Evolutionary conservation across 2,797 vertebrate species (phyloP).

Genomic region (Argentina silus): DNA sequence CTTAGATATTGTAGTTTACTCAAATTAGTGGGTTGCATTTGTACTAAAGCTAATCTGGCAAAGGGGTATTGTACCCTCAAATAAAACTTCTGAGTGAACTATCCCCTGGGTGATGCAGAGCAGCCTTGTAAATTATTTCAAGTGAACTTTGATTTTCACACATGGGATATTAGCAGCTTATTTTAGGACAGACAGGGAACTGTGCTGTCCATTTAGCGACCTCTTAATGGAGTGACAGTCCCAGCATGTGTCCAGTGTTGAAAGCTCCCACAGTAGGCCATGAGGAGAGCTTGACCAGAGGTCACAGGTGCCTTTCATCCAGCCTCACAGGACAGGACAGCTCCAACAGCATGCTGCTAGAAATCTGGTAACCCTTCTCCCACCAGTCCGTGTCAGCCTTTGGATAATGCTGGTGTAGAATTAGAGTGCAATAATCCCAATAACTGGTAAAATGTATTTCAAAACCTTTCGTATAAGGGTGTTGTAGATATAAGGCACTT

Average conservation of each 20-base stretch:
- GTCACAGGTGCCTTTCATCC: constrained; percentile 85
- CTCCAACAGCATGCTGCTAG: neutral
- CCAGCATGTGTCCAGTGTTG: constrained; percentile 76
- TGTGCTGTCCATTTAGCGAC: constrained; percentile 65
- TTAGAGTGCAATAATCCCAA: neutral
- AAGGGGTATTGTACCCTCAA: neutral
- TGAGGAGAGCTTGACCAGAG: constrained; percentile 65
- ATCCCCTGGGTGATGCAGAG: constrained; percentile 19
- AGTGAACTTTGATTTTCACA: constrained; percentile 19
- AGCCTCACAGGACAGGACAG: constrained; percentile 54
- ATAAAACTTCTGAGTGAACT: neutral
- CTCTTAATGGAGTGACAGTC: constrained; percentile 73
- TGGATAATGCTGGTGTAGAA: neutral
- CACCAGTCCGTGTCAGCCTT: neutral
- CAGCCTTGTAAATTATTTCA: constrained; percentile 13
- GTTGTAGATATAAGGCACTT: no score
- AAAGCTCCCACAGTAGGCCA: constrained; percentile 74
- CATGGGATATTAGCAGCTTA: constrained; percentile 33
- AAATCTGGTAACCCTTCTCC: neutral
- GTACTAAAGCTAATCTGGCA: neutral
- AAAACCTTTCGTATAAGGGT: no score
- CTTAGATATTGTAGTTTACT: no score
- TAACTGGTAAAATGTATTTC: neutral
- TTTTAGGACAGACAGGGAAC: constrained; percentile 29
- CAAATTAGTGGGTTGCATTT: neutral